Base-by-base conservation (phyloP, 1,140 invertebrate genomes). In the Ceratina calcarata region DNA sequence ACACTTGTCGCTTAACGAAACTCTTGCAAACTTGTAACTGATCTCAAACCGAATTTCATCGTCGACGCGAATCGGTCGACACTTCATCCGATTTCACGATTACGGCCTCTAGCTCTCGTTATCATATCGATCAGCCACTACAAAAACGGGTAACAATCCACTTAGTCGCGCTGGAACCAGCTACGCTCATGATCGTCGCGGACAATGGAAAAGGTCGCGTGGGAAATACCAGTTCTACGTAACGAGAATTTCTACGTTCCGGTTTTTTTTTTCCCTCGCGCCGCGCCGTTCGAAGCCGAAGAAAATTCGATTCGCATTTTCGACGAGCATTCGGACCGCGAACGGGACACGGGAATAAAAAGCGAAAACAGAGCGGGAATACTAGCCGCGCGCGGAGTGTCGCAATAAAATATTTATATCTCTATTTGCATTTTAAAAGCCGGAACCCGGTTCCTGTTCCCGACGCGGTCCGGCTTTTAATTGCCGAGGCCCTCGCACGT, bases 401-500 rank as follows among this genome's bases (percentile, higher is more conserved):
- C 84, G 80, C 82, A 87, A 90, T 89, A 89, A 89, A 89, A 89
- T 89, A 89, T 89, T 89, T 89, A 88, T 89, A 88, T 87, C 85
- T 88, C 81, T 86, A 89, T 90, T 90, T 90, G 89, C 88, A 89
- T 89, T 90, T 89, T 89, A 87, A 89, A 89, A 84, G 78, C 69
- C 64, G 81, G 65, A 70, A 68, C 79, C 62, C 82, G 32, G 18
- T 72, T 66, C 73, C 86, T 86, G 70, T 87, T 79, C 57, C 37
- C 71, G 58, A 15, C 45, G 57, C 55, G 53, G 61, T 68, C 67
- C 71, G 62, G 61, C 58, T 61, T 85, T 68, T 79, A 79, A 79
- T 79, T 79, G 77, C 62, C 22, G 61, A 67, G 32, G 15, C 68
- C 13, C 57, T 61, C 49, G 51, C 45, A 73, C 65, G 72, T 74